These are phyloP conservation scores for Zelostemma sp. DNA, from an alignment of 1,140 invertebrate species.

Conservation along the genomic window DNA sequence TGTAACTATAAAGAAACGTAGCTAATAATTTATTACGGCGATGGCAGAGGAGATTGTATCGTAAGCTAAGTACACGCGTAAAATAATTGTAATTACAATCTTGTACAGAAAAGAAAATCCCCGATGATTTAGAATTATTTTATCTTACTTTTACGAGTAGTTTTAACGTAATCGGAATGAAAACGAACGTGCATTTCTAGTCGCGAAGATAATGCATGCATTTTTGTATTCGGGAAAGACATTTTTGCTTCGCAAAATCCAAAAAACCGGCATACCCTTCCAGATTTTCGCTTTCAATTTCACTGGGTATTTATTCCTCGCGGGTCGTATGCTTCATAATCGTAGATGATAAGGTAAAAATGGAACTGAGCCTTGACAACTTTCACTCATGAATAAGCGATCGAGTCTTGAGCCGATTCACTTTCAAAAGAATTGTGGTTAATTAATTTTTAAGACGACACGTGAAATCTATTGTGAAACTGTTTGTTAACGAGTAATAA, in stretches of 20 bases:
- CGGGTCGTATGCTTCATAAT: slow-evolving; percentile 7
- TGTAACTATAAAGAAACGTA: slow-evolving; percentile 16
- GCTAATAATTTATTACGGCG: slow-evolving; percentile 33
- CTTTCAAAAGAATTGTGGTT: slow-evolving; percentile 56
- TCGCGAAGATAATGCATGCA: slow-evolving; percentile 14
- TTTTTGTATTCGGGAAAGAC: slow-evolving; percentile 3
- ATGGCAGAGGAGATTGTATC: slow-evolving; percentile 4
- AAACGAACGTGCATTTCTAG: slow-evolving; percentile 35
- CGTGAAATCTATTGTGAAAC: slow-evolving; percentile 52
- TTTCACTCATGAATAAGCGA: slow-evolving; percentile 1
- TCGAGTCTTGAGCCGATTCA: slow-evolving; percentile 24
- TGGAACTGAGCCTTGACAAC: not conserved
- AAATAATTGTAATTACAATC: not conserved
- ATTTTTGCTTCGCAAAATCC: no score
- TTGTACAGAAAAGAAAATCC: slow-evolving; percentile 5
- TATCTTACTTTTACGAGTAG: no score
- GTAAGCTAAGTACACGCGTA: no score
- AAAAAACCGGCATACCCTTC: no score
- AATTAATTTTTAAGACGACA: slow-evolving; percentile 58
- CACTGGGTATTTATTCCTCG: slow-evolving; percentile 27
- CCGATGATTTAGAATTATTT: no score
- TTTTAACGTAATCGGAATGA: no score
- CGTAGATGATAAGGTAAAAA: slow-evolving; percentile 18
- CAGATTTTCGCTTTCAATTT: no score
- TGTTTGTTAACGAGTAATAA: slow-evolving; percentile 64